A percentile compares a stretch with the other conserved stretches of the same genome.
Evolutionary conservation across 2,888 invertebrate genomes (phyloP).

Genomic region (Pherbina coryleti): DNA sequence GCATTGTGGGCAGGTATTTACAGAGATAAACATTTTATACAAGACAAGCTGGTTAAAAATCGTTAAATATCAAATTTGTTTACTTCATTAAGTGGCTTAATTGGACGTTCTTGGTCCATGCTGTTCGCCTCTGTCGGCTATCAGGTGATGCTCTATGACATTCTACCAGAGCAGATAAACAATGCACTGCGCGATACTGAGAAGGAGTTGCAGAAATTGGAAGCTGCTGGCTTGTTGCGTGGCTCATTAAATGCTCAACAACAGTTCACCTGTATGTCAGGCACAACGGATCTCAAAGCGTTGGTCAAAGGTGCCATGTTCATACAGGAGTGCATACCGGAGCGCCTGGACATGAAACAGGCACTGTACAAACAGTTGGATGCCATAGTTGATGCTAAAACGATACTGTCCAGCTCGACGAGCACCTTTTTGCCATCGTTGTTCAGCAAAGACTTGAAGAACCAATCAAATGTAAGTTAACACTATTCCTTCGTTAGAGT

Average conservation of each 20-base stretch:
- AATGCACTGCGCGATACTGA: conserved; percentile 82
- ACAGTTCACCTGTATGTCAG: conserved; percentile 83
- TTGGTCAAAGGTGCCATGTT: conserved; percentile 83
- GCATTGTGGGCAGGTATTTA: conserved; percentile 81
- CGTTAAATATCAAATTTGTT: background rate
- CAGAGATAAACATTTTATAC: background rate
- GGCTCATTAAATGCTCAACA: conserved; percentile 81
- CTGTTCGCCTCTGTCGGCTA: conserved; percentile 94
- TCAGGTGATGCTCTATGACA: conserved; percentile 88
- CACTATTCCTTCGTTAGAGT: background rate
- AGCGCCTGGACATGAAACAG: conserved; percentile 86
- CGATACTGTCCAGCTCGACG: conserved; percentile 92
- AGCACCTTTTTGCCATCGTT: conserved; percentile 92
- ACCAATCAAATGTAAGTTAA: conserved; percentile 74
- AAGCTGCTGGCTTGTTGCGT: conserved; percentile 80
- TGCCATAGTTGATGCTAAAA: conserved; percentile 78
- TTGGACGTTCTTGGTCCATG: conserved; percentile 98
- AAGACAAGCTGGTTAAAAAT: background rate
- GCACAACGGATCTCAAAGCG: conserved; percentile 77
- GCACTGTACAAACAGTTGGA: conserved; percentile 85
- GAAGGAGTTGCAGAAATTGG: conserved; percentile 78
- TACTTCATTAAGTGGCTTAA: conserved; percentile 80
- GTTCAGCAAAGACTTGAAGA: conserved; percentile 84
- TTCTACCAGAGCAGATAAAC: conserved; percentile 80
- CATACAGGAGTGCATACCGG: conserved; percentile 95